These are phyloP conservation scores for Lagopus muta DNA, from an alignment of 2,113 vertebrate species.

Conservation along the genomic window DNA sequence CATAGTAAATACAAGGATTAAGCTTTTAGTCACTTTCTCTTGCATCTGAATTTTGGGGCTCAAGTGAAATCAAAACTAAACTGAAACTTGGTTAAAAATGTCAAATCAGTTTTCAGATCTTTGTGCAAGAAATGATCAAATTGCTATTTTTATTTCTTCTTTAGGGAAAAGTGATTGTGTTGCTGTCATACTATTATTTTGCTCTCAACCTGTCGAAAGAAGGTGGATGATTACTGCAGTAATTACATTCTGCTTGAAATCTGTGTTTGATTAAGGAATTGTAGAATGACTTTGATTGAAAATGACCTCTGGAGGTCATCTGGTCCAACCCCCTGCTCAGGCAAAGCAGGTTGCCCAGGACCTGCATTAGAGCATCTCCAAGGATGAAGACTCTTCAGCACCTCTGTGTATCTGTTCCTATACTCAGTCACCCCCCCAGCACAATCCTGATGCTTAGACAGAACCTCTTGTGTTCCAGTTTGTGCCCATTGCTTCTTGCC, in stretches of 20 bases:
- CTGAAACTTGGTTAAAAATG: neutral
- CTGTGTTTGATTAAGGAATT: neutral
- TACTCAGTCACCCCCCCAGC: neutral
- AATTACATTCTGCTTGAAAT: neutral
- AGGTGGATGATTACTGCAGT: neutral
- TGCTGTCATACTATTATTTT: neutral
- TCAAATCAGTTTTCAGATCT: neutral
- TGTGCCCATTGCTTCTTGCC: neutral
- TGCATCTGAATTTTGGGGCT: conserved; percentile 8
- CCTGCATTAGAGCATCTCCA: neutral
- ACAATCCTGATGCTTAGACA: neutral
- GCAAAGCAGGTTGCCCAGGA: neutral
- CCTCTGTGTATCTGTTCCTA: neutral
- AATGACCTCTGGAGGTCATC: neutral
- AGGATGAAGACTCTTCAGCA: neutral
- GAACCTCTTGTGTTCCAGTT: neutral
- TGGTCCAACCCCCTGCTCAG: neutral
- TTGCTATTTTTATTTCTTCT: neutral
- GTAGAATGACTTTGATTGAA: neutral
- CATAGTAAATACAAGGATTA: neutral
- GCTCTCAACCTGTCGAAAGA: neutral
- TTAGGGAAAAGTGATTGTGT: neutral
- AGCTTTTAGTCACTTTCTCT: neutral
- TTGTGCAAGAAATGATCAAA: neutral
- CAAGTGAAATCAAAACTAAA: neutral